Evolutionary conservation across 2,888 invertebrate genomes (phyloP), one percentile per base, ranked within the genome.

Genomic region (Phortica okadai): DNA sequence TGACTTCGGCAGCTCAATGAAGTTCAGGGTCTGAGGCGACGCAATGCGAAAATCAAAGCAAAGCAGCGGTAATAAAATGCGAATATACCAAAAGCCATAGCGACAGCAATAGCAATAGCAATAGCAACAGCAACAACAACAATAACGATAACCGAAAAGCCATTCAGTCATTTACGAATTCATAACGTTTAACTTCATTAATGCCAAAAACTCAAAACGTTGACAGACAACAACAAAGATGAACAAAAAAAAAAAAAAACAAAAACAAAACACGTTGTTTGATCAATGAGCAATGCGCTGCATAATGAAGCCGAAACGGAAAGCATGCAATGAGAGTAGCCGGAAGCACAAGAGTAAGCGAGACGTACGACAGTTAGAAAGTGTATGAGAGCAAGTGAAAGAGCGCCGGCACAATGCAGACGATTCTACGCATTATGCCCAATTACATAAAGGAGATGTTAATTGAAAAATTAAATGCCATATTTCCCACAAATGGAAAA

Each of bases 271-370:
- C 14, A 45, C 4, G 33, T 33, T 33, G 33, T 33, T 33, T 33
- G 33, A 33, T 33, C 33, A 33, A 33, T 33, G 33, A 33, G 33
- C 33, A 33, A 33, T 33, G 33, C 33, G 33, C 33, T 33, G 33
- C 33, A 33, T 21, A 73, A 73, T 72, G 59, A 69, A 76, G 58
- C 74, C 73, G 75, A 75, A 76, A 56, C 76, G 74, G 58, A 79
- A 85, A 79, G 78, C 72, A 82, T 78, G 84, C 84, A 82, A 84
- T 84, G 85, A 84, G 78, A 78, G 69, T 62, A 74, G 76, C 80
- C 80, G 78, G 75, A 77, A 83, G 4, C 33, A 33, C 33, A 33
- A 33, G 33, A 33, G 33, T 1, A 5, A 33, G 33, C 33, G 33
- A 33, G 33, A 33, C 3, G 1, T 1, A 33, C n/a, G 33, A 33